These are phyloP conservation scores for Galago senegalensis DNA, from an alignment of 2,797 vertebrate species.

Conservation along the genomic window DNA sequence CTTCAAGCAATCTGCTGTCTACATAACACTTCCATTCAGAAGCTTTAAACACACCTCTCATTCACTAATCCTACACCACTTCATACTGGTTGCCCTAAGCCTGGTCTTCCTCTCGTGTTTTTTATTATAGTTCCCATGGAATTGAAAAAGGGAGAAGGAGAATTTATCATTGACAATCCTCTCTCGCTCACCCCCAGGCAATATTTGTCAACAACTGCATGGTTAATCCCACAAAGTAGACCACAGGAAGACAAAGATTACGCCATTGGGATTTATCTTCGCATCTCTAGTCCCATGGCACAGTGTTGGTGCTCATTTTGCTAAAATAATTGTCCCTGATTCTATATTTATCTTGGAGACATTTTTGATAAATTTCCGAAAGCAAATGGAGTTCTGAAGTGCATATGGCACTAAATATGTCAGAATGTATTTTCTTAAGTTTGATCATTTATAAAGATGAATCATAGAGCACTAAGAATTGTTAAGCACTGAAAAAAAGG, in stretches of 20 bases:
- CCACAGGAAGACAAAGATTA: neutral
- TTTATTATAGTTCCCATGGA: neutral
- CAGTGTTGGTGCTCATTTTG: neutral
- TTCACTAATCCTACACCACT: neutral
- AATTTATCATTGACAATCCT: neutral
- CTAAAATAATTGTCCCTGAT: neutral
- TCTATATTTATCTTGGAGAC: conserved; percentile 28
- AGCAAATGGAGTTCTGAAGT: conserved; percentile 36
- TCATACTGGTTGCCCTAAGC: neutral
- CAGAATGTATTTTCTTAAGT: conserved; percentile 59
- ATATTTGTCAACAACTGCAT: neutral
- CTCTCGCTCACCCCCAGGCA: neutral
- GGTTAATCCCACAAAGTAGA: neutral
- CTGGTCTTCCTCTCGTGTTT: rapidly evolving
- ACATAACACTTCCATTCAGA: neutral
- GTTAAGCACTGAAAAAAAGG: neutral
- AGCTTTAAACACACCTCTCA: neutral
- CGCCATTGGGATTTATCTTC: neutral
- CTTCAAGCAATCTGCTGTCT: neutral
- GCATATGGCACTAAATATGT: neutral
- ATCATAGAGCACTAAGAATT: conserved; percentile 15
- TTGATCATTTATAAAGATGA: conserved; percentile 56
- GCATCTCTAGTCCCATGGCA: rapidly evolving
- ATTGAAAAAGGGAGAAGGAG: neutral
- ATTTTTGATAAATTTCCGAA: conserved; percentile 52